Evolutionary conservation across 30 jellyfish, hydroid and myxozoan genomes (phyloP), one percentile per base, ranked within the genome.

Genomic region (Pseudorhiza aurosa): DNA sequence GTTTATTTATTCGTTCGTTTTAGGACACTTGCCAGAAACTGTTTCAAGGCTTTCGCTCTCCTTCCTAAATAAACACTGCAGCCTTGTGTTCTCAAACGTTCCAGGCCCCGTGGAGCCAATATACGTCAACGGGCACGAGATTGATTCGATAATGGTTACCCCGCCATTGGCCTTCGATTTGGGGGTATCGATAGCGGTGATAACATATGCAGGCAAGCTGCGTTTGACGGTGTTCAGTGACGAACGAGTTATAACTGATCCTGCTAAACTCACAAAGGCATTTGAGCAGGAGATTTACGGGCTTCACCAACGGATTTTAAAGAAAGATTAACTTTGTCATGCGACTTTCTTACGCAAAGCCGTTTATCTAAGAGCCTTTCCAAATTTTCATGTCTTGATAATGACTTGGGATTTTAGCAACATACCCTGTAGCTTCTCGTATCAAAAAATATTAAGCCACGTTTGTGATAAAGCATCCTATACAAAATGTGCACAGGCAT

Each of bases 161-260:
- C 99, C 99, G 12, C 99, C 99, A 6, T 63, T 95, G 36, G 99
- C 89, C 17, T 96, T 85, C 31, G 97, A 89, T 42, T 60, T 89
- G 25, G 99, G 99, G n/a, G 69, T 95, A 21, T 90, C 96, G 24
- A 87, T 85, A 6, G 96, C 98, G 3, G 88, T 89, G 14, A 65
- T 95, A 18, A 95, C 97, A 33, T 95, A 95, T 65, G 83, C 93
- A 19, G 96, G 91, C 18, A 65, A 37, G 39, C 51, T 90, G 44
- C 55, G 89, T 24, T 57, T 95, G 65, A 69, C 99, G 12, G 91
- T 95, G 9, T 43, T 95, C 58, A 95, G 98, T 37, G 98, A 88
- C 46, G 95, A 83, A 55, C 46, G 95, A 29, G 92, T 89, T 33
- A 49, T 95, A n/a, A 47, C 83, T n/a, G 95, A 88, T 12, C 98